phyloP scores from a whole-genome alignment of 1,140 invertebrate genomes.

The Macrobrachium nipponense region DNA sequence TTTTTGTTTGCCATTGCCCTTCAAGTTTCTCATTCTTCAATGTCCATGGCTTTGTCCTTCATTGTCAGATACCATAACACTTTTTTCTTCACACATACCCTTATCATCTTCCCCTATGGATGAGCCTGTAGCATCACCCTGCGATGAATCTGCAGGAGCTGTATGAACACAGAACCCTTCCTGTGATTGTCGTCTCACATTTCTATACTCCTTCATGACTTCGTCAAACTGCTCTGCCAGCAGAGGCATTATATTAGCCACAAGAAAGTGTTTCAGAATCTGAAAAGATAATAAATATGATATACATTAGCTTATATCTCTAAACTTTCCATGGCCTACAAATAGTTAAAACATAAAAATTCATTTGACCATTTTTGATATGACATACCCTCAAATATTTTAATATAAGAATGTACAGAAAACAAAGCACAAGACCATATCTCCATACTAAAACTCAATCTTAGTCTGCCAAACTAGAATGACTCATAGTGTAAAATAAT shows the following conservation, averaged over 20 bases:
- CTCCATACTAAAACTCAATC: no score
- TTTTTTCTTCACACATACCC: background rate
- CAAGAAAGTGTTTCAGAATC: conserved; percentile 44
- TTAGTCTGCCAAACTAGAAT: no score
- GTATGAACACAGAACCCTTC: conserved; percentile 33
- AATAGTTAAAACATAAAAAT: no score
- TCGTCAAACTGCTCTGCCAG: conserved; percentile 53
- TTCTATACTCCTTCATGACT: conserved; percentile 23
- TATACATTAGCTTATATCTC: background rate
- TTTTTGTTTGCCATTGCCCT: background rate
- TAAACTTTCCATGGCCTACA: background rate
- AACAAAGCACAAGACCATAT: no score
- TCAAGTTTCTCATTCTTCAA: background rate
- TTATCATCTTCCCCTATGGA: background rate
- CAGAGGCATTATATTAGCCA: conserved; percentile 36
- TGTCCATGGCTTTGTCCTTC: background rate
- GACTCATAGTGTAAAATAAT: no score
- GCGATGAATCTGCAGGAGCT: background rate
- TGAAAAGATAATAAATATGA: conserved; percentile 3
- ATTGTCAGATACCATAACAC: no score
- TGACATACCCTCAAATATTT: no score
- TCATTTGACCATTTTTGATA: no score
- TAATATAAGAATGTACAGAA: no score
- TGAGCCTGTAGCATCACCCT: no score
- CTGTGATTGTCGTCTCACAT: conserved; percentile 5